Conservation (phyloP, 1,140 invertebrate genomes). For the Sipha flava region DNA sequence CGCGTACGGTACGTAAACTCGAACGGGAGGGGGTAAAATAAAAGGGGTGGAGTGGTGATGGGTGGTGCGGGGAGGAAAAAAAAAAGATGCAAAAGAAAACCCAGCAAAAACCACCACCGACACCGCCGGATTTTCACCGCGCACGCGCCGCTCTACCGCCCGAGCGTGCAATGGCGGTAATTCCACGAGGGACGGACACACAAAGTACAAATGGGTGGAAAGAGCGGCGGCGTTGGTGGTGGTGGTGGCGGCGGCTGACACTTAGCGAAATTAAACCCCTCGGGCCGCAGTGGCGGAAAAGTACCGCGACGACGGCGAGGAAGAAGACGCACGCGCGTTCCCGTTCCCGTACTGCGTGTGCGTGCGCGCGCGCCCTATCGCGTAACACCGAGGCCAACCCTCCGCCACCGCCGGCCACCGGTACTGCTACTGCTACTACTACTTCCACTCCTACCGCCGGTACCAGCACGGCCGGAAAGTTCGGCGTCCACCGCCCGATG, state of each 20-base stretch:
- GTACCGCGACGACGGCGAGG: background rate
- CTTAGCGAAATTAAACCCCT: conserved; percentile 31
- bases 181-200: background rate
- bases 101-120: background rate
- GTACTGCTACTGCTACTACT: background rate
- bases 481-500: background rate
- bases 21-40: background rate
- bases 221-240: background rate
- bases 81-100: background rate
- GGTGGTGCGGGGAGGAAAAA: background rate
- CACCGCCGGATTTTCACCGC: background rate
- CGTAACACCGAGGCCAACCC: background rate
- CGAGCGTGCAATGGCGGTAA: background rate
- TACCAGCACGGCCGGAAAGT: background rate
- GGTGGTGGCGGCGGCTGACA: background rate
- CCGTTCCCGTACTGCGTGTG: background rate
- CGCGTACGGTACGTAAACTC: background rate
- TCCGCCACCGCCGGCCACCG: background rate
- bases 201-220: background rate
- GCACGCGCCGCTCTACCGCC: background rate
- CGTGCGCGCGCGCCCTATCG: background rate
- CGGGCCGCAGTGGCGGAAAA: background rate
- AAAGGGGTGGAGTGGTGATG: background rate
- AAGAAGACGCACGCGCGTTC: no score
- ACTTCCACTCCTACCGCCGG: background rate